phyloP scores from a whole-genome alignment of 2,888 invertebrate species.

The Litoditis marina region DNA sequence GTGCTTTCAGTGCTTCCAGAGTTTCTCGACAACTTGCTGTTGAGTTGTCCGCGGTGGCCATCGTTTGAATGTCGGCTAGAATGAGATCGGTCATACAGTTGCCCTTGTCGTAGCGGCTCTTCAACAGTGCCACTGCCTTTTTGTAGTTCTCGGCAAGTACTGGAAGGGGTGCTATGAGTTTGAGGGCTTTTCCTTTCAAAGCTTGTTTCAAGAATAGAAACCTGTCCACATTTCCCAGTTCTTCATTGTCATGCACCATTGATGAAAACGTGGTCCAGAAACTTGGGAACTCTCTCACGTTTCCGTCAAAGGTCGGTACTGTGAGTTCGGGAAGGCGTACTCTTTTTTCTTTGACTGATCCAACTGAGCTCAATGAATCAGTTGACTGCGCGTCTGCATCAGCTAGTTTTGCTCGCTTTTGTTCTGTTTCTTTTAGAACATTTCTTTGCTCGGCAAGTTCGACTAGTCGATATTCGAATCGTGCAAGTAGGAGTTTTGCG shows the following conservation, averaged over 20 bases:
- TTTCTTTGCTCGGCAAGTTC: too few relatives aligned
- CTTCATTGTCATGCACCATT: not conserved
- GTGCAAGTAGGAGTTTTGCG: too few relatives aligned
- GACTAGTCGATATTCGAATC: too few relatives aligned
- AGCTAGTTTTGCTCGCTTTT: too few relatives aligned
- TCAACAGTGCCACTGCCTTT: too few relatives aligned
- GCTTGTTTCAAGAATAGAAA: not conserved
- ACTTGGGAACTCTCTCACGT: not conserved
- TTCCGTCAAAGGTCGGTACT: not conserved
- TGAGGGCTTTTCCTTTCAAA: not conserved
- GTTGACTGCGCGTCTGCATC: too few relatives aligned
- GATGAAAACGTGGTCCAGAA: not conserved
- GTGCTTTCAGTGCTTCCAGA: too few relatives aligned
- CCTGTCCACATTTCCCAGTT: not conserved
- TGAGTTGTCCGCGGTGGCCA: too few relatives aligned
- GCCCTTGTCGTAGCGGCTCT: not conserved
- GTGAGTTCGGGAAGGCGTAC: not conserved
- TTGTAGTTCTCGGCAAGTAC: not conserved
- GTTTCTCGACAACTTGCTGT: too few relatives aligned
- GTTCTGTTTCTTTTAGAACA: too few relatives aligned
- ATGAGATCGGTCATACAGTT: not conserved
- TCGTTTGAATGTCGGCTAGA: not conserved
- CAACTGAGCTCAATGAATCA: too few relatives aligned
- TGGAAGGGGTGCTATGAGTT: not conserved
- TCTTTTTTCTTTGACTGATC: too few relatives aligned